phyloP scores from a whole-genome alignment of 2,113 vertebrate species.

The Colistium nudipinnis region DNA sequence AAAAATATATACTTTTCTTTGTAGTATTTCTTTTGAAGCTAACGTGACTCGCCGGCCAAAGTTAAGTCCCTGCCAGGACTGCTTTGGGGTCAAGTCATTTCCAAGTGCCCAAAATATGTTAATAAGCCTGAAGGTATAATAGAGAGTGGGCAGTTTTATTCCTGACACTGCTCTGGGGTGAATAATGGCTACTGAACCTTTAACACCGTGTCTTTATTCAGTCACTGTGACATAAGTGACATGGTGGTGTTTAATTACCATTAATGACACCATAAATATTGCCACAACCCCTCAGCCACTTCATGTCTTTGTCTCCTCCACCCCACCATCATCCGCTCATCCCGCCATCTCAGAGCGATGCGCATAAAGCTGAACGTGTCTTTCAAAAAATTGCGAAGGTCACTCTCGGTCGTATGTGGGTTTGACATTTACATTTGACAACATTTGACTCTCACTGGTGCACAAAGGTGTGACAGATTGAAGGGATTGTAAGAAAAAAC shows the following conservation, averaged over 20 bases:
- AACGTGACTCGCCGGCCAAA: conserved; percentile 10
- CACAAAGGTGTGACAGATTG: too few species aligned
- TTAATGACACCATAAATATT: conserved; percentile 56
- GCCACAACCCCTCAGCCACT: conserved; percentile 2
- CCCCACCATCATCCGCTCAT: conserved; percentile 16
- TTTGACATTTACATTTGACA: conserved; percentile 43
- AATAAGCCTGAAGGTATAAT: not conserved
- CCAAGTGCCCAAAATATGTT: too few species aligned
- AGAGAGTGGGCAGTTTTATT: not conserved
- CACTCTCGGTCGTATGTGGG: conserved; percentile 25
- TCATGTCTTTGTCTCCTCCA: not conserved
- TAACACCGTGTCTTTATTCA: conserved; percentile 39
- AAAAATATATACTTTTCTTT: conserved; percentile 22
- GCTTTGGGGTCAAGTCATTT: not conserved
- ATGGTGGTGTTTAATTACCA: conserved; percentile 49
- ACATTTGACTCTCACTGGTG: not conserved
- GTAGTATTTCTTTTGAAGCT: conserved; percentile 23
- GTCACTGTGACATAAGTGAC: conserved; percentile 42
- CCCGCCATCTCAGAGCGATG: conserved; percentile 1
- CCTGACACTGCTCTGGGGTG: conserved; percentile 8
- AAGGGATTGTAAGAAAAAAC: too few species aligned
- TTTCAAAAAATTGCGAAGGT: conserved; percentile 38
- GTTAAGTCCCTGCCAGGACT: conserved; percentile 8
- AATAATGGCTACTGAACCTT: conserved; percentile 32
- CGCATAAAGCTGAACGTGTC: conserved; percentile 33